Evolutionary conservation across 2,888 invertebrate genomes (phyloP).

Genomic region (Sarcophaga variegata): DNA sequence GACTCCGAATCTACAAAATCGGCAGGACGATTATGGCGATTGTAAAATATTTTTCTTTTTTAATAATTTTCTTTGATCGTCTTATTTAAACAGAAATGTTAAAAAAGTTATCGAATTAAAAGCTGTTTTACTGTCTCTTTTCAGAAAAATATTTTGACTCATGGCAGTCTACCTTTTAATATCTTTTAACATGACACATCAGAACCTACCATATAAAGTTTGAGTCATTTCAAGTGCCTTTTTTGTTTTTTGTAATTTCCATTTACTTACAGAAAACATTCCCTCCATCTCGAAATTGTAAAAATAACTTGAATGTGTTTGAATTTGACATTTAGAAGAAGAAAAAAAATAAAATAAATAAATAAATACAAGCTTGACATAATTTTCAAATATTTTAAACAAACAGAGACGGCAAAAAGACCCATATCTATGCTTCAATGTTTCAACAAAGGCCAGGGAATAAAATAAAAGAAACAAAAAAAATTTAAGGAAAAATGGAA

Average conservation of each 20-base stretch:
- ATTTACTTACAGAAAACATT: not conserved
- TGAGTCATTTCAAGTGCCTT: not conserved
- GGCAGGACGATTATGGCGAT: no score
- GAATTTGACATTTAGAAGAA: conserved; percentile 25
- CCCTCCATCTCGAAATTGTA: not conserved
- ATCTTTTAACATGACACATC: no score
- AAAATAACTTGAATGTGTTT: conserved; percentile 2
- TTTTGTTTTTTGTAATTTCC: no score
- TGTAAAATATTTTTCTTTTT: no score
- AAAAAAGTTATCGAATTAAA: no score
- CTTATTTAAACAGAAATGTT: no score
- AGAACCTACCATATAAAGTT: not conserved
- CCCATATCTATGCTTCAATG: not conserved
- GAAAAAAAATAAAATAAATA: not conserved
- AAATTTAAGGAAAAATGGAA: not conserved
- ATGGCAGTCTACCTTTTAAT: no score
- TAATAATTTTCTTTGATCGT: no score
- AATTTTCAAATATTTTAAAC: not conserved
- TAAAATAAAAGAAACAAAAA: not conserved
- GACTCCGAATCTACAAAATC: no score
- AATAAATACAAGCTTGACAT: conserved; percentile 19
- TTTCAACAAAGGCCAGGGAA: not conserved
- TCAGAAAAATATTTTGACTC: no score
- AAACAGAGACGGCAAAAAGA: not conserved
- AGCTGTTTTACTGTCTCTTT: no score